Percentiles rank a stretch among this genome's conserved stretches.
Evolutionary conservation across 2,113 vertebrate species (phyloP).

Genomic region (Axis porcinus): DNA sequence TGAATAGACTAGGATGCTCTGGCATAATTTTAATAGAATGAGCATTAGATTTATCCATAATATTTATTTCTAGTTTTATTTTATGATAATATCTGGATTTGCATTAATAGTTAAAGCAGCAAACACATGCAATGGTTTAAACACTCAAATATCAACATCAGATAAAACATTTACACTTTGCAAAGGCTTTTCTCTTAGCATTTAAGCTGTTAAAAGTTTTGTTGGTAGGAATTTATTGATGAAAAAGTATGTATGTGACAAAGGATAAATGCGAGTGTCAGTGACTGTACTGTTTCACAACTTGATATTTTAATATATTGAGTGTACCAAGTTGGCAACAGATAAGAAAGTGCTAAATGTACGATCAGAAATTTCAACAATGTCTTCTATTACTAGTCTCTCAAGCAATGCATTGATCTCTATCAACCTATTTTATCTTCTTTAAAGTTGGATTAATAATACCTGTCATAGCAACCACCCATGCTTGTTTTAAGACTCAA

Average conservation of each 20-base stretch:
- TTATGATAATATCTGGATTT: background rate
- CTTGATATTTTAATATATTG: background rate
- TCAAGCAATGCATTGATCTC: background rate
- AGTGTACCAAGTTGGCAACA: background rate
- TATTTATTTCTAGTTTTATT: background rate
- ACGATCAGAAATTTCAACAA: background rate
- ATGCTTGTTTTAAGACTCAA: background rate
- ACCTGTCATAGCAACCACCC: background rate
- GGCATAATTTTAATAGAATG: background rate
- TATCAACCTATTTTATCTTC: background rate
- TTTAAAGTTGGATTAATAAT: slow-evolving; percentile 26
- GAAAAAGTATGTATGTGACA: background rate
- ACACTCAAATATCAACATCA: background rate
- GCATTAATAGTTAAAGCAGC: background rate
- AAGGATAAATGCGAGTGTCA: background rate
- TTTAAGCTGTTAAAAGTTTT: background rate
- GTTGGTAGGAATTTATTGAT: background rate
- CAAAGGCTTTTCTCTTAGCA: background rate
- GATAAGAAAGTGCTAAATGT: background rate
- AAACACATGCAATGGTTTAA: background rate
- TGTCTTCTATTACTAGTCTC: background rate
- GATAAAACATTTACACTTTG: background rate
- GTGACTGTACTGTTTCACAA: background rate
- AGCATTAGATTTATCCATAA: background rate
- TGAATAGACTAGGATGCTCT: background rate